These are phyloP conservation scores for Scomber scombrus DNA, from an alignment of 2,113 vertebrate genomes.

Conservation along the genomic window DNA sequence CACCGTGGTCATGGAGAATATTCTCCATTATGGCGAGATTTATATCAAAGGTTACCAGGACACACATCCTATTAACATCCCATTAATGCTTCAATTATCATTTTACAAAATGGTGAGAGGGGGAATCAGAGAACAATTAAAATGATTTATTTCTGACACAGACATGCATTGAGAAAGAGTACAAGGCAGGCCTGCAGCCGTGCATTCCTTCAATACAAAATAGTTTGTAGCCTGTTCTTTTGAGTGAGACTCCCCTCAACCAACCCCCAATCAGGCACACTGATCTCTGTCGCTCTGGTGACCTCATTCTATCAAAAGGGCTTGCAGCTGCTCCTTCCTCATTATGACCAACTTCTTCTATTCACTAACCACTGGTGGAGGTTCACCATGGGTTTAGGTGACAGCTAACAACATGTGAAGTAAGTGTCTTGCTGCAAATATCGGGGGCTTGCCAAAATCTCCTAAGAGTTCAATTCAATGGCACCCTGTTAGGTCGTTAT, in stretches of 20 bases:
- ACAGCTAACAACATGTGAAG: slow-evolving; percentile 40
- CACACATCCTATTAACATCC: slow-evolving; percentile 79
- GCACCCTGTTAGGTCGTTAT: slow-evolving; percentile 37
- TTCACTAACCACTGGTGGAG: slow-evolving; percentile 75
- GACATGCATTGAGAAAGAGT: slow-evolving; percentile 60
- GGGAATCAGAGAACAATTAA: slow-evolving; percentile 81
- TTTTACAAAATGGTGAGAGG: slow-evolving; percentile 70
- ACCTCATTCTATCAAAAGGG: slow-evolving; percentile 85
- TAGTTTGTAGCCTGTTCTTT: slow-evolving; percentile 72
- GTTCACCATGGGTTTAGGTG: slow-evolving; percentile 56
- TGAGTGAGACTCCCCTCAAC: slow-evolving; percentile 46
- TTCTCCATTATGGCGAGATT: slow-evolving; percentile 75
- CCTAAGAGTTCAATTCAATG: slow-evolving; percentile 2
- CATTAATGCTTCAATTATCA: slow-evolving; percentile 85
- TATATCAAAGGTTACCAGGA: slow-evolving; percentile 85
- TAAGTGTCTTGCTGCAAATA: not conserved
- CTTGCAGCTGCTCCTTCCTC: slow-evolving; percentile 82
- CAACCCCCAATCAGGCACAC: slow-evolving; percentile 75
- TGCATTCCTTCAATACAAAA: slow-evolving; percentile 77
- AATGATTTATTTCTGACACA: slow-evolving; percentile 82
- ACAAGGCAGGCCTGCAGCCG: slow-evolving; percentile 46
- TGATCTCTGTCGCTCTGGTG: slow-evolving; percentile 79
- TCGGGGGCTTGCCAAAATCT: not conserved
- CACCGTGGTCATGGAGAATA: slow-evolving; percentile 73
- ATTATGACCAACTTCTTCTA: slow-evolving; percentile 76